Evolutionary conservation across 2,113 vertebrate genomes (phyloP).

Genomic region (Silurus meridionalis): DNA sequence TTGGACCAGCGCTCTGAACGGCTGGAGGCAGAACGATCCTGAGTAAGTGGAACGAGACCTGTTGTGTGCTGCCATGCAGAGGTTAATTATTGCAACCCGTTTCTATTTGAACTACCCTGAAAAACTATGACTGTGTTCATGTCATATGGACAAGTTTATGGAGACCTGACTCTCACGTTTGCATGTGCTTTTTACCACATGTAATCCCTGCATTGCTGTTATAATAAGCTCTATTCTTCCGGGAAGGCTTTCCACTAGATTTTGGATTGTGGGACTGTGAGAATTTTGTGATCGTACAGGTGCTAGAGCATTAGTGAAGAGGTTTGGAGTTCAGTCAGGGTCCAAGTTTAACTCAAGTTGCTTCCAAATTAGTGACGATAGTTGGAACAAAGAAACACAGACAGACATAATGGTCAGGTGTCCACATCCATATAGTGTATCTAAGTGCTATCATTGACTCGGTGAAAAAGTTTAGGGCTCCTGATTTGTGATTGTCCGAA

Average conservation of each 20-base stretch:
- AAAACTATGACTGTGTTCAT: not conserved
- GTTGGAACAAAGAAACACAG: not conserved
- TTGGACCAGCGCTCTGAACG: slow-evolving; percentile 34
- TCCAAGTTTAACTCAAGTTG: not conserved
- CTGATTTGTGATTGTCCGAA: slow-evolving; percentile 22
- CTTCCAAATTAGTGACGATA: not conserved
- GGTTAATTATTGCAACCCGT: slow-evolving; percentile 37
- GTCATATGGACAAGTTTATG: not conserved
- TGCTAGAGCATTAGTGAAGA: not conserved
- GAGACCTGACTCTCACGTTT: not conserved
- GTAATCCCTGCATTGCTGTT: not conserved
- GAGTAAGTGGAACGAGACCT: slow-evolving; percentile 26
- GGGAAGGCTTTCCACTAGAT: not conserved
- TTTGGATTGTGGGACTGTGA: not conserved
- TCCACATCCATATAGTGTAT: not conserved
- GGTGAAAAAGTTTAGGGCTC: not conserved
- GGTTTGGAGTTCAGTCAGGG: not conserved
- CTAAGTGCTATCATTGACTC: slow-evolving; percentile 8
- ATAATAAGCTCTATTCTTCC: not conserved
- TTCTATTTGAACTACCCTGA: slow-evolving; percentile 20
- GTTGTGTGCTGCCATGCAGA: slow-evolving; percentile 21
- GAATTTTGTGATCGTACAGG: not conserved
- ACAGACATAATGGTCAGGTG: not conserved
- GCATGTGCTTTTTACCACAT: not conserved
- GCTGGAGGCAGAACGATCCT: slow-evolving; percentile 29